These are phyloP conservation scores for Marasmarcha lunaedactyla DNA, from an alignment of 2,888 invertebrate species.

Conservation along the genomic window DNA sequence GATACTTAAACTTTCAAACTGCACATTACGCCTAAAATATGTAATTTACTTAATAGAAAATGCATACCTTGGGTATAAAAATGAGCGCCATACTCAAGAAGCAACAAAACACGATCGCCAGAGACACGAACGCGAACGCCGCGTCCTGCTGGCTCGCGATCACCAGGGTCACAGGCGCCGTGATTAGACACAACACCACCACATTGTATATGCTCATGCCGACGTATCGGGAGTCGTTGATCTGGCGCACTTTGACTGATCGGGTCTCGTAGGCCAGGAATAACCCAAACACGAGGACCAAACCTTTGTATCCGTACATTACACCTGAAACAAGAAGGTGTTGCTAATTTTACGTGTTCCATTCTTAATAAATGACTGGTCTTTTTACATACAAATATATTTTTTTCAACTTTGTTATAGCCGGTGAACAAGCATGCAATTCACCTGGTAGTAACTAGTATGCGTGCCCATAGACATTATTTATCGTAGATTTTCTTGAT, in stretches of 20 bases:
- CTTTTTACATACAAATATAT: too few species aligned
- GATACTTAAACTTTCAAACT: too few species aligned
- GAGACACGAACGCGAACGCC: conserved; percentile 94
- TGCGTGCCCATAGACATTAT: too few species aligned
- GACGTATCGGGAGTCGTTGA: conserved; percentile 98
- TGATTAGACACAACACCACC: conserved; percentile 96
- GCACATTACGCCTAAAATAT: too few species aligned
- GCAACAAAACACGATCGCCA: conserved; percentile 97
- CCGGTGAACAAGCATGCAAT: too few species aligned
- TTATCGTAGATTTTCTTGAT: too few species aligned
- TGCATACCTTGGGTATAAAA: conserved; percentile 92
- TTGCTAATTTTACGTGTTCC: too few species aligned
- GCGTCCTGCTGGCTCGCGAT: conserved; percentile 98
- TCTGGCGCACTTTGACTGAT: conserved; percentile 95
- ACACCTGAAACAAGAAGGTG: conserved; percentile 72
- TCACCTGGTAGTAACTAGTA: too few species aligned
- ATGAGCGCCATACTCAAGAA: conserved; percentile 98
- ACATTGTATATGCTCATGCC: conserved; percentile 99
- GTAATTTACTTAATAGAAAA: too few species aligned
- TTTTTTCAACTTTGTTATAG: too few species aligned
- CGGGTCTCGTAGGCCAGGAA: conserved; percentile 98
- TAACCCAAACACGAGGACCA: conserved; percentile 95
- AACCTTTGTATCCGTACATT: conserved; percentile 96
- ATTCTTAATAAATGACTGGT: too few species aligned
- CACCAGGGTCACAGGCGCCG: conserved; percentile 97